Percentiles rank a stretch among this genome's conserved stretches.
Evolutionary conservation across 2,888 invertebrate species (phyloP).

Genomic region (Alloplasta piceator): DNA sequence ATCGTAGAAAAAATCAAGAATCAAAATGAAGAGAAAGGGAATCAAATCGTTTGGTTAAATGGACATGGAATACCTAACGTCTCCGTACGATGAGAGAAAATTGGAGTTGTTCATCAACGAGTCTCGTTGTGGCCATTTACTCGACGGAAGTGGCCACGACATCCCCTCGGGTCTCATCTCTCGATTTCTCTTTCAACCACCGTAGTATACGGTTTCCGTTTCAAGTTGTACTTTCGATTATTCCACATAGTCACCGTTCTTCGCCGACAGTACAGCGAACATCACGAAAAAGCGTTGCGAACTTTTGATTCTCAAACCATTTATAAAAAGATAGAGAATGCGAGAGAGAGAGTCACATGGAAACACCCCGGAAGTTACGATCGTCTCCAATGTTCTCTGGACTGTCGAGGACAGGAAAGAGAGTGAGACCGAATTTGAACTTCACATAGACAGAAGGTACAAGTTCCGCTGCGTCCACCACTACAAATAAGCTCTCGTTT

Average conservation of each 20-base stretch:
- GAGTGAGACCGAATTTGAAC: slow-evolving; percentile 29
- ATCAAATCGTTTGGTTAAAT: no score
- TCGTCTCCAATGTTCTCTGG: background rate
- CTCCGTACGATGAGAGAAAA: background rate
- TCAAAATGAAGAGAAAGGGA: no score
- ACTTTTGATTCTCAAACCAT: slow-evolving; percentile 56
- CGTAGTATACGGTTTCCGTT: background rate
- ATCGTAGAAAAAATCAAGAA: no score
- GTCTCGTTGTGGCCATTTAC: slow-evolving; percentile 19
- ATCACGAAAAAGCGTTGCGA: slow-evolving; percentile 58
- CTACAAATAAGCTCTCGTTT: slow-evolving; percentile 15
- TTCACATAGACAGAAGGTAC: slow-evolving; percentile 17
- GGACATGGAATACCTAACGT: no score
- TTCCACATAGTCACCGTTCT: slow-evolving; percentile 1
- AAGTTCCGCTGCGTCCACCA: slow-evolving; percentile 19
- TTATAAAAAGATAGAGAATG: no score
- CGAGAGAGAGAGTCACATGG: background rate
- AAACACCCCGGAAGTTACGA: slow-evolving; percentile 47
- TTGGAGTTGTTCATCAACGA: slow-evolving; percentile 28
- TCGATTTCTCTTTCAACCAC: background rate
- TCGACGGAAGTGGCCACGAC: slow-evolving; percentile 34
- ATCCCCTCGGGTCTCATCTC: slow-evolving; percentile 29
- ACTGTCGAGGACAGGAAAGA: slow-evolving; percentile 30
- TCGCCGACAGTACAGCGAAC: slow-evolving; percentile 23
- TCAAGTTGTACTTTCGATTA: slow-evolving; percentile 37